Conservation (phyloP, 2,113 vertebrate genomes). For the Athene cunicularia region DNA sequence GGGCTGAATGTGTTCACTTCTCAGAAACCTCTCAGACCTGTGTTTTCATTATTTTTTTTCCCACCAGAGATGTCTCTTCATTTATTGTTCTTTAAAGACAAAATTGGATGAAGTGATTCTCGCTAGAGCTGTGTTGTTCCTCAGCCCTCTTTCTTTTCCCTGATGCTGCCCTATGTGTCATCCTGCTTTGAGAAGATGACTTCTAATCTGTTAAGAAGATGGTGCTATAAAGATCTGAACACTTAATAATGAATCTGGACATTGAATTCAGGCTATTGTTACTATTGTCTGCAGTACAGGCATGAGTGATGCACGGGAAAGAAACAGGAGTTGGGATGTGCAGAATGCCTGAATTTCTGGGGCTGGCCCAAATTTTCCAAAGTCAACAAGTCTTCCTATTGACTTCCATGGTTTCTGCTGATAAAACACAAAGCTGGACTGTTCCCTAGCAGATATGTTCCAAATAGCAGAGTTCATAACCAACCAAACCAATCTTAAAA, state of each 20-base stretch:
- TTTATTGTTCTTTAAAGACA: constrained; percentile 59
- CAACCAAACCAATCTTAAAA: neutral
- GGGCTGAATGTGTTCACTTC: constrained; percentile 32
- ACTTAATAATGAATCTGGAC: constrained; percentile 40
- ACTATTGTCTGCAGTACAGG: constrained; percentile 32
- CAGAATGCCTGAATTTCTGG: constrained; percentile 33
- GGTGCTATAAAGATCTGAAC: constrained; percentile 44
- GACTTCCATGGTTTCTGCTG: neutral
- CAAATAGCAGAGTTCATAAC: neutral
- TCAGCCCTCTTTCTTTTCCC: constrained; percentile 45
- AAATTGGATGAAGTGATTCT: constrained; percentile 47
- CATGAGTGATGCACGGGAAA: neutral
- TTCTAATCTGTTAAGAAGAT: constrained; percentile 58
- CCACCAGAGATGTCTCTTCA: constrained; percentile 34
- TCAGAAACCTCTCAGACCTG: constrained; percentile 44
- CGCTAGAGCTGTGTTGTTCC: constrained; percentile 31
- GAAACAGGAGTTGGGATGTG: neutral
- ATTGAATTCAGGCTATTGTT: constrained; percentile 52
- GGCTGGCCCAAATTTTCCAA: constrained; percentile 49
- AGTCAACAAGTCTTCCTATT: constrained; percentile 11
- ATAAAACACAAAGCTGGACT: neutral
- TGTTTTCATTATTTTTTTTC: constrained; percentile 47
- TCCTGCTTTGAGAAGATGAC: constrained; percentile 55
- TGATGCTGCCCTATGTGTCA: constrained; percentile 37
- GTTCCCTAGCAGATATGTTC: neutral